phyloP scores from a whole-genome alignment of 2,797 vertebrate species.

The Zalophus californianus region DNA sequence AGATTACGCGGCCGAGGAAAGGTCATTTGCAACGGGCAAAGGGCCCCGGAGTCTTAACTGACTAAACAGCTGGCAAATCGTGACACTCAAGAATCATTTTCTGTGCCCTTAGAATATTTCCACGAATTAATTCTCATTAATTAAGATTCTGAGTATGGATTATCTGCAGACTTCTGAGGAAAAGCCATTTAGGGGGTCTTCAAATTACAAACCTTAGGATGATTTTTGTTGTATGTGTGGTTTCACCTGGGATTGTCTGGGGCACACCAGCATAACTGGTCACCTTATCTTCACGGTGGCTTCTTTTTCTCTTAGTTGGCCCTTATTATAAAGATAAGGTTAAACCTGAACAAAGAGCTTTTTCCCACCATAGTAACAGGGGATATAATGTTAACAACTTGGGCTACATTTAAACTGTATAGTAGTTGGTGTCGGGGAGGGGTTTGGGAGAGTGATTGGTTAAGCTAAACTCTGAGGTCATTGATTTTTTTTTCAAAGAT shows the following conservation, averaged over 20 bases:
- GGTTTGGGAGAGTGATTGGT: background rate
- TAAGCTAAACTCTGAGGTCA: background rate
- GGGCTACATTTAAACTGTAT: background rate
- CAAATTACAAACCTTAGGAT: background rate
- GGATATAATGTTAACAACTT: background rate
- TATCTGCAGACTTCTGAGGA: background rate
- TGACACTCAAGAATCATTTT: background rate
- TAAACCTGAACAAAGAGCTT: background rate
- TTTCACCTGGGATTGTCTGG: background rate
- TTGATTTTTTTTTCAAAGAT: background rate
- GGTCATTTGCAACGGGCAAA: background rate
- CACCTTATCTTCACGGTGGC: background rate
- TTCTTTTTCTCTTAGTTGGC: background rate
- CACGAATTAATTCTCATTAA: constrained; percentile 28
- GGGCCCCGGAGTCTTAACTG: background rate
- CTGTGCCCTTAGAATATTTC: background rate
- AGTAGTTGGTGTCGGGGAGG: background rate
- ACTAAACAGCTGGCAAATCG: background rate
- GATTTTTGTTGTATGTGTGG: background rate
- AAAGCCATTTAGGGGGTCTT: background rate
- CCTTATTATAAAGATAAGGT: constrained; percentile 8
- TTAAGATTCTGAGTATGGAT: background rate
- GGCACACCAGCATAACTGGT: background rate
- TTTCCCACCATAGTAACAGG: background rate
- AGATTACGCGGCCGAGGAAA: background rate